Evolutionary conservation across 2,888 invertebrate genomes (phyloP), one percentile per base, ranked within the genome.

Genomic region (Augiades crinisus): DNA sequence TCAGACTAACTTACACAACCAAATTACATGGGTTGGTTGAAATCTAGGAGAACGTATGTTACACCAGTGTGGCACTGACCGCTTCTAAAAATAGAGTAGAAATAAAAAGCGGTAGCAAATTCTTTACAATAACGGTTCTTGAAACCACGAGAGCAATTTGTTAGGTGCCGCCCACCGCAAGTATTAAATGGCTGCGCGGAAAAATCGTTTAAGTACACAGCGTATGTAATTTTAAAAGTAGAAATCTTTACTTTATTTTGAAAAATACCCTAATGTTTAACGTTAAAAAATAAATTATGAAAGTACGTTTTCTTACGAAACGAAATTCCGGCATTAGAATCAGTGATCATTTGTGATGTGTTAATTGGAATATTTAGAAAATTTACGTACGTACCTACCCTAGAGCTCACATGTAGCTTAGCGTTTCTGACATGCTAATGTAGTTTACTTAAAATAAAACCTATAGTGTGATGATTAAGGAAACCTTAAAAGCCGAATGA

Each of bases 121-220:
- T 43, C 34, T 50, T 34, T 50, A 43, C 41, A 50, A 50, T 41
- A 43, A 40, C 34, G 41, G 49, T 43, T 34, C 34, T 34, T 44
- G 24, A 54, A 58, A 58, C 58, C 58, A 40, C 58, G 21, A 53
- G 38, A 45, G 50, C 56, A 55, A 56, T 58, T 55, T 56, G 54
- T 58, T 55, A 53, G 54, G 51, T 24, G 30, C 44, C 49, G 54
- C 49, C 49, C 49, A 49, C 41, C 34, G 34, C 49, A 41, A 49
- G 49, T 34, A 49, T 49, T 49, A 41, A 41, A 49, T 41, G 41
- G 49, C 17, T 19, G 43, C 17, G 17, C 16, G 33, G 33, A 49
- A 49, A 49, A 40, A 40, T 43, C 31, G 38, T 40, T 41, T 24
- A 41, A 49, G 40, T 41, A 41, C 33, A 30, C 24, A 24, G n/a